These are phyloP conservation scores for Syrista parreyssii DNA, from an alignment of 2,888 invertebrate species.

Conservation along the genomic window DNA sequence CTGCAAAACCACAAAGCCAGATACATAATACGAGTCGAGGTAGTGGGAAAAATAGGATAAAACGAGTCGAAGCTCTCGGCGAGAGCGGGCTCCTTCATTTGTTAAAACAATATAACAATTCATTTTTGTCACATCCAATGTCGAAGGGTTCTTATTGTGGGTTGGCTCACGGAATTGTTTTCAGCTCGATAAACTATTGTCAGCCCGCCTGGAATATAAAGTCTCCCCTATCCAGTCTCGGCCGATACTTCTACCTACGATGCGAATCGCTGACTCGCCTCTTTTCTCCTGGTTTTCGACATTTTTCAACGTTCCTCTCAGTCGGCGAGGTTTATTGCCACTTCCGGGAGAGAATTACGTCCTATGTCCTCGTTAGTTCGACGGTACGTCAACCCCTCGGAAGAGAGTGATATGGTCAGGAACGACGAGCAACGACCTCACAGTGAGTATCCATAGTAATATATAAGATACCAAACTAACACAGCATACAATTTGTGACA, in stretches of 20 bases:
- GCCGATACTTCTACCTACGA: neutral
- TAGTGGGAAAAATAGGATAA: constrained; percentile 10
- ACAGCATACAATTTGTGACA: neutral
- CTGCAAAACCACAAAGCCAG: constrained; percentile 52
- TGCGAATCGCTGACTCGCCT: neutral
- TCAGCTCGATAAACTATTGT: constrained; percentile 48
- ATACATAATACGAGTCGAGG: constrained; percentile 32
- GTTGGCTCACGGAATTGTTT: constrained; percentile 38
- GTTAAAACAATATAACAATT: constrained; percentile 64
- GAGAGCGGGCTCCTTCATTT: constrained; percentile 54
- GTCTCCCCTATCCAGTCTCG: neutral
- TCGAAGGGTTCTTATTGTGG: constrained; percentile 54
- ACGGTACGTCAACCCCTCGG: neutral
- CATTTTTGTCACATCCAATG: constrained; percentile 61
- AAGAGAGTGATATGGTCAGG: constrained; percentile 27
- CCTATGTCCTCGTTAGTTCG: neutral
- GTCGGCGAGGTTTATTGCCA: neutral
- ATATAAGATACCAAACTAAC: neutral
- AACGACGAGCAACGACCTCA: constrained; percentile 22
- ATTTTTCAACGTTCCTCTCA: neutral
- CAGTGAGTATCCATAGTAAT: neutral
- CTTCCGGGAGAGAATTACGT: neutral
- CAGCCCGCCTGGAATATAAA: constrained; percentile 17
- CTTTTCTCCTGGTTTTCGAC: neutral
- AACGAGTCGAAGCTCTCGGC: constrained; percentile 14